Base-by-base conservation (phyloP, 2,113 vertebrate genomes). In the Donacobius atricapilla region DNA sequence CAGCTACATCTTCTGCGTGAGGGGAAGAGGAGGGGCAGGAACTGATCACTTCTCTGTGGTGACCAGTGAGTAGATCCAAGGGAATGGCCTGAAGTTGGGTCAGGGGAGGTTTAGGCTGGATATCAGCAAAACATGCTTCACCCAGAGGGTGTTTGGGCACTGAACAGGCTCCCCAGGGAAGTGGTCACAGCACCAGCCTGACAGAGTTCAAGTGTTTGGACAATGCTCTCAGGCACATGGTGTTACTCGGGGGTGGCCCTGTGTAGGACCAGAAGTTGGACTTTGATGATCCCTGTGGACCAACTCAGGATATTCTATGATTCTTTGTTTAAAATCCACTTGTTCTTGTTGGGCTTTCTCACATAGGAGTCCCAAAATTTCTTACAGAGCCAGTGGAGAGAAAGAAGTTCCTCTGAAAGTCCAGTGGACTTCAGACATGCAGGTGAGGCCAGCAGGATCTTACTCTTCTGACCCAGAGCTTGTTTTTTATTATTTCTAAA, bases 71-170 rank as follows among this genome's bases (percentile, higher is more conserved):
- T 40, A 30, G 24, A 56, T 0, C 37, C 0, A 0, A 85, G 20
- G 3, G n/a, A 65, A 85, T 54, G 42, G 35, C 42, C 51, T 66
- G 31, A 50, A 66, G 8, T 0, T 66, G 15, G 50, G 35, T 35
- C 7, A 57, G 35, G 11, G 7, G 2, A 50, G 13, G 3, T 35
- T 50, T 42, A 37, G 19, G 6, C 0, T 64, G 44, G 25, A 31
- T 58, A 58, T 66, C 0, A 31, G 20, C 0, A 25, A 16, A 57
- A 27, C 2, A 0, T 66, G 58, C 6, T 68, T 58, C 7, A 1
- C 13, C 2, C 28, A 45, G 54, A 20, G 33, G 39, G 3, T 60
- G 54, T 1, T 0, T 69, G 27, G 10, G 12, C 45, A 33, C 5
- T 39, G 33, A 60, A 60, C 9, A 37, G 27, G 14, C 23, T 69